Evolutionary conservation across 1,140 invertebrate species (phyloP).

Genomic region (Drosophila pectinifera): DNA sequence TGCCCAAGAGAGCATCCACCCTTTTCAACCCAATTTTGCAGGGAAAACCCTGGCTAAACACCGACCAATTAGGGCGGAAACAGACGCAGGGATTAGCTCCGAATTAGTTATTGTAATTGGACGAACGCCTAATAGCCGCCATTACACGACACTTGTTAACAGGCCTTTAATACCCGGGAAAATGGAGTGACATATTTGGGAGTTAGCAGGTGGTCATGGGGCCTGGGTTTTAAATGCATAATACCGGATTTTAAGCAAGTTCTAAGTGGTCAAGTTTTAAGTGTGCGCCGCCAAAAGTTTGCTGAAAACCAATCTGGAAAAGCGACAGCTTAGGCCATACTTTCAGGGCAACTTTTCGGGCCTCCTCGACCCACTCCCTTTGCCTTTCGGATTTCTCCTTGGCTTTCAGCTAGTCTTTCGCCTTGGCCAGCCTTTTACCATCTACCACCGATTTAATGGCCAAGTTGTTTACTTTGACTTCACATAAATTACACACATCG

Average conservation of each 20-base stretch:
- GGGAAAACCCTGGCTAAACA: slow-evolving; percentile 21
- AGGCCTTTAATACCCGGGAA: background rate
- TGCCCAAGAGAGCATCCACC: slow-evolving; percentile 13
- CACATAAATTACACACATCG: slow-evolving; percentile 42
- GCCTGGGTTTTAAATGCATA: slow-evolving; percentile 5
- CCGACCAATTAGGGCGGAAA: slow-evolving; percentile 34
- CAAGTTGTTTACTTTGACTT: slow-evolving; percentile 49
- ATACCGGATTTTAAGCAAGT: slow-evolving; percentile 17
- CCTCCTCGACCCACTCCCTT: background rate
- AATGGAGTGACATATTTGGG: background rate
- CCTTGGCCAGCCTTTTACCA: slow-evolving; percentile 2
- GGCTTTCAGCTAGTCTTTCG: slow-evolving; percentile 6
- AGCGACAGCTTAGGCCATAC: slow-evolving; percentile 40
- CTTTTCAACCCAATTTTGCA: background rate
- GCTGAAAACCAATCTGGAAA: slow-evolving; percentile 15
- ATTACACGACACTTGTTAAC: slow-evolving; percentile 30
- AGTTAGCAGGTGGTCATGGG: slow-evolving; percentile 9
- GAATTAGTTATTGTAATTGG: slow-evolving; percentile 46
- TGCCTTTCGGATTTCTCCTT: slow-evolving; percentile 2
- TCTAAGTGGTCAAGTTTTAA: slow-evolving; percentile 51
- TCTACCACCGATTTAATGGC: slow-evolving; percentile 34
- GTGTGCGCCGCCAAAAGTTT: slow-evolving; percentile 22
- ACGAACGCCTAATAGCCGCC: background rate
- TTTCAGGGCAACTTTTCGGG: slow-evolving; percentile 6
- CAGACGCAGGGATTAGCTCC: slow-evolving; percentile 25